Percentiles rank a stretch among this genome's conserved stretches.
Evolutionary conservation across 2,888 invertebrate species (phyloP).

Genomic region (Ennomos erosarius): DNA sequence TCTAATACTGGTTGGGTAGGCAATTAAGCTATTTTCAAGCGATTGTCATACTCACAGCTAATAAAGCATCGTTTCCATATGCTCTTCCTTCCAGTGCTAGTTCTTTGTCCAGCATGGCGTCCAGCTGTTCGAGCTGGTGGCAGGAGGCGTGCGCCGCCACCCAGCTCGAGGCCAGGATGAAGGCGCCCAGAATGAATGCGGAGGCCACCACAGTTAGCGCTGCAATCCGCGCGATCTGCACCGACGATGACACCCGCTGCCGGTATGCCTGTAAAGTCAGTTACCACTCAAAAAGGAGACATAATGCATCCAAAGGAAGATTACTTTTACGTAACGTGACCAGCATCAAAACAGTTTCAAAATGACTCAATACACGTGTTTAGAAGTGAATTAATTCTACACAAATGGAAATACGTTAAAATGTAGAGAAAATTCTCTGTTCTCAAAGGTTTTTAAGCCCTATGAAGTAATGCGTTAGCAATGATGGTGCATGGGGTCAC

Average conservation of each 20-base stretch:
- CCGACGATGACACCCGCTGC: conserved; percentile 88
- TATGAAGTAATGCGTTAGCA: no score
- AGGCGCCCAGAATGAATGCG: conserved; percentile 92
- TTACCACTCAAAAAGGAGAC: conserved; percentile 31
- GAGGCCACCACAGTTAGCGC: conserved; percentile 93
- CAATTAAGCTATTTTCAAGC: no score
- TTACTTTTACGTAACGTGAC: background rate
- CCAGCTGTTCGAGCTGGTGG: conserved; percentile 89
- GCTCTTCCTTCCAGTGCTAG: conserved; percentile 87
- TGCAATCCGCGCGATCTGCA: conserved; percentile 94
- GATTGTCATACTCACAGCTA: conserved; percentile 85
- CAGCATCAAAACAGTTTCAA: no score
- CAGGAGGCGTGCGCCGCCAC: conserved; percentile 93
- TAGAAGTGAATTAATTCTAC: no score
- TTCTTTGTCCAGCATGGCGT: conserved; percentile 88
- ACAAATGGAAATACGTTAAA: no score
- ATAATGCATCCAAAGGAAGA: background rate
- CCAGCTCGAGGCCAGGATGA: conserved; percentile 93
- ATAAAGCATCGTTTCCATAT: conserved; percentile 86
- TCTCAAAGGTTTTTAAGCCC: no score
- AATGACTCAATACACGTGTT: background rate
- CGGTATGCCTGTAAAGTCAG: conserved; percentile 89
- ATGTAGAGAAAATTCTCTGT: no score
- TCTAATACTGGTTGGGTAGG: no score
- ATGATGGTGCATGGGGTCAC: no score